Evolutionary conservation across 2,888 invertebrate genomes (phyloP).

Genomic region (Criorhina ranunculi): DNA sequence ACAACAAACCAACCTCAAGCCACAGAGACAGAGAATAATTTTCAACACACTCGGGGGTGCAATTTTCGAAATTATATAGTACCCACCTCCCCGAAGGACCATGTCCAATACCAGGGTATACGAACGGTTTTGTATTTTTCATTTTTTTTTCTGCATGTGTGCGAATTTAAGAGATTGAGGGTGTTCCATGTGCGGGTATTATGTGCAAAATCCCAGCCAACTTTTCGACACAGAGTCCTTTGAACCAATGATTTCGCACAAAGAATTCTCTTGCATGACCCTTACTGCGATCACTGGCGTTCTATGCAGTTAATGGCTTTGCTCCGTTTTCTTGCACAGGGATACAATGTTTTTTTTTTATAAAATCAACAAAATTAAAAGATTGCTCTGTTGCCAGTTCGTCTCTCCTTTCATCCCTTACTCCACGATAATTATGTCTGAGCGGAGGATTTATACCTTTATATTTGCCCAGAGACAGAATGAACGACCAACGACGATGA

Average conservation of each 20-base stretch:
- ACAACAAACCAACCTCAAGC: conserved; percentile 38
- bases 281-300: conserved; percentile 28
- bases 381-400: conserved; percentile 30
- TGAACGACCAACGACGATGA: conserved; percentile 2
- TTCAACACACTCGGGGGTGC: conserved; percentile 39
- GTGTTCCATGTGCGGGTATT: not conserved
- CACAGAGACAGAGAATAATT: conserved; percentile 43
- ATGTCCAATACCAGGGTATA: not conserved
- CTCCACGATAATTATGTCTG: conserved; percentile 67
- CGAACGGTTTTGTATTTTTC: not conserved
- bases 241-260: not conserved
- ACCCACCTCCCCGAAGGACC: conserved; percentile 7
- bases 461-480: conserved; percentile 10
- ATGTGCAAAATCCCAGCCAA: conserved; percentile 1
- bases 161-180: conserved; percentile 44
- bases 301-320: conserved; percentile 63
- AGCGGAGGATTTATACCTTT: conserved; percentile 50
- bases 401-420: conserved; percentile 45
- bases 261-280: conserved; percentile 12
- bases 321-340: conserved; percentile 46
- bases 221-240: conserved; percentile 18
- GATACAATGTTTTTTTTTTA: conserved; percentile 62
- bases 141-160: conserved; percentile 13
- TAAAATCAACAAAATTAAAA: conserved; percentile 71
- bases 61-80: conserved; percentile 51